Conservation (phyloP, 2,113 vertebrate genomes). For the Dryoscopus gambensis region DNA sequence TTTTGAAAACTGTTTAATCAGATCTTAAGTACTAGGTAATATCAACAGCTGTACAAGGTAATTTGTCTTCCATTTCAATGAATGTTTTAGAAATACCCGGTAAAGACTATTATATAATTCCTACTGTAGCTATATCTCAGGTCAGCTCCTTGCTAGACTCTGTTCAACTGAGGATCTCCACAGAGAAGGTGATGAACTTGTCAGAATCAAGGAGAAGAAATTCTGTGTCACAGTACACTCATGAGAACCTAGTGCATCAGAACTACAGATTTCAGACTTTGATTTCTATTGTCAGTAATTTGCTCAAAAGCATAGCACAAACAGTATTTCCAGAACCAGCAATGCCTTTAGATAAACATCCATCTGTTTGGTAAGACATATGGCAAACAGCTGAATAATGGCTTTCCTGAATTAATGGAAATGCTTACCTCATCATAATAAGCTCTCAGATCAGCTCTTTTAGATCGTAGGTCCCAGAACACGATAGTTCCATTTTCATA, state of each 20-base stretch:
- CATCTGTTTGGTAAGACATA: background rate
- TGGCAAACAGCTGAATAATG: background rate
- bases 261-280: background rate
- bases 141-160: background rate
- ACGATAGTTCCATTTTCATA: slow-evolving; percentile 96
- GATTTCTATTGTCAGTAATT: background rate
- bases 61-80: background rate
- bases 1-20: background rate
- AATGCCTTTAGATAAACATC: background rate
- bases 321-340: background rate
- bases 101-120: background rate
- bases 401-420: background rate
- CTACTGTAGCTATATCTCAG: background rate
- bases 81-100: background rate
- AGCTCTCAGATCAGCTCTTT: slow-evolving; percentile 92
- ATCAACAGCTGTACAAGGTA: background rate
- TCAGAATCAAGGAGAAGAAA: background rate
- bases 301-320: background rate
- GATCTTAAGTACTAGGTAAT: background rate
- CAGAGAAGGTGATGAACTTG: background rate
- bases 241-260: background rate
- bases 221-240: background rate
- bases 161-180: background rate
- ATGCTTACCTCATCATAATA: slow-evolving; percentile 96
- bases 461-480: slow-evolving; percentile 91